phyloP scores from a whole-genome alignment of 1,140 invertebrate species.

The Tetramorium alpestre region DNA sequence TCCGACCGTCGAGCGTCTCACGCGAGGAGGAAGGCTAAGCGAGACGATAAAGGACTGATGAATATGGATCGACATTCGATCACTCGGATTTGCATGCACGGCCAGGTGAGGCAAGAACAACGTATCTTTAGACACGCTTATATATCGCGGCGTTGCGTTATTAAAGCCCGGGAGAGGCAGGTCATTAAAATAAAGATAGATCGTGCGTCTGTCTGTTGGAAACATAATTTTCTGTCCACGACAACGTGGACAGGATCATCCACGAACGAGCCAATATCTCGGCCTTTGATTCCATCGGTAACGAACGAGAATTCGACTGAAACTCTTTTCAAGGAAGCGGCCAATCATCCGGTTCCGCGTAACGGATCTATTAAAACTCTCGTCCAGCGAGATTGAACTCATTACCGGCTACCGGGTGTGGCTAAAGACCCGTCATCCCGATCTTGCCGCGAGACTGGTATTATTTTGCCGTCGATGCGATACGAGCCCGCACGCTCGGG shows the following conservation, averaged over 20 bases:
- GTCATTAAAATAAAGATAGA: slow-evolving; percentile 24
- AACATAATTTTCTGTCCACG: slow-evolving; percentile 2
- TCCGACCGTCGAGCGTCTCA: slow-evolving; percentile 37
- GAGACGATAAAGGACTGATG: slow-evolving; percentile 67
- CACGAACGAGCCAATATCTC: slow-evolving; percentile 10
- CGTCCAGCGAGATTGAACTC: slow-evolving; percentile 58
- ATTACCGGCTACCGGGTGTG: slow-evolving; percentile 48
- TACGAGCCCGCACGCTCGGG: slow-evolving; percentile 6
- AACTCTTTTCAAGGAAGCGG: slow-evolving; percentile 30
- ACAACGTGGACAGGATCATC: background rate
- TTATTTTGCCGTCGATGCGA: slow-evolving; percentile 56
- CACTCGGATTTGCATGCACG: slow-evolving; percentile 70
- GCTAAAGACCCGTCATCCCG: slow-evolving; percentile 51
- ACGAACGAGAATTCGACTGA: slow-evolving; percentile 24
- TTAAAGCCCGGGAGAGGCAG: background rate
- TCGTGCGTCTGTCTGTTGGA: background rate
- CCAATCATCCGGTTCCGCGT: slow-evolving; percentile 36
- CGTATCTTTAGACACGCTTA: slow-evolving; percentile 39
- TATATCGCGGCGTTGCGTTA: slow-evolving; percentile 19
- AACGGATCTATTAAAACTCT: slow-evolving; percentile 64
- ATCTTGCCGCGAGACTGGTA: slow-evolving; percentile 35
- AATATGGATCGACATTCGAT: slow-evolving; percentile 74
- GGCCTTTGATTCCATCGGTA: background rate
- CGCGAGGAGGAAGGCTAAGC: slow-evolving; percentile 61
- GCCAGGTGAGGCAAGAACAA: slow-evolving; percentile 61